These are phyloP conservation scores for Pocota personata DNA, from an alignment of 2,888 invertebrate species.

Conservation along the genomic window DNA sequence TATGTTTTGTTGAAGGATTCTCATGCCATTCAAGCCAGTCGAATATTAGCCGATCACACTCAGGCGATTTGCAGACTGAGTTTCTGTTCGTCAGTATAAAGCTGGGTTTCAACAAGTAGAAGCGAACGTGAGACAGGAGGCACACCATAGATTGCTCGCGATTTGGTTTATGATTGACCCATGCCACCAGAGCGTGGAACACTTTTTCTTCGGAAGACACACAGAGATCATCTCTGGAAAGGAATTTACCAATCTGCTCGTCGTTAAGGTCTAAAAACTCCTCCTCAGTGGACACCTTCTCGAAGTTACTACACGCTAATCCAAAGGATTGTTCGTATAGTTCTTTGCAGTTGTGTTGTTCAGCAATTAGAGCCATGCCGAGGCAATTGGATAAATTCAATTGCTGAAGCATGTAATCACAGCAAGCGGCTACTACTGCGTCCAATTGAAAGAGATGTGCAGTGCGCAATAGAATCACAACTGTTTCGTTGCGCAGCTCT, in stretches of 20 bases:
- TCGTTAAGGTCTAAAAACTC: slow-evolving; percentile 32
- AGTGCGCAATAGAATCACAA: not conserved
- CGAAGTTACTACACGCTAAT: slow-evolving; percentile 15
- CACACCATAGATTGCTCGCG: slow-evolving; percentile 1
- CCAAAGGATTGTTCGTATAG: slow-evolving; percentile 8
- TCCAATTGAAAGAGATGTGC: slow-evolving; percentile 15
- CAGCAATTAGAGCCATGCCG: slow-evolving; percentile 15
- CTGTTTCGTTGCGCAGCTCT: not conserved
- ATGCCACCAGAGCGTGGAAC: slow-evolving; percentile 18
- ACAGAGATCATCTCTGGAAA: slow-evolving; percentile 26
- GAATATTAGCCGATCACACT: slow-evolving; percentile 16
- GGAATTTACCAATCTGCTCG: slow-evolving; percentile 16
- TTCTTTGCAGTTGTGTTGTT: slow-evolving; percentile 8
- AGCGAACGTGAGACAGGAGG: slow-evolving; percentile 25
- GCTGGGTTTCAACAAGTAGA: slow-evolving; percentile 1
- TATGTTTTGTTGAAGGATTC: not conserved
- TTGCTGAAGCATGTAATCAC: slow-evolving; percentile 13
- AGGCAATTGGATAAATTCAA: slow-evolving; percentile 35
- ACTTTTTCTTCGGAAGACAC: slow-evolving; percentile 47
- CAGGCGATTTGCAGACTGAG: slow-evolving; percentile 15
- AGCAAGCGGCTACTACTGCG: not conserved
- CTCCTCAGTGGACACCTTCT: not conserved
- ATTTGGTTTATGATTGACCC: slow-evolving; percentile 7
- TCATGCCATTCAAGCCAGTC: slow-evolving; percentile 41
- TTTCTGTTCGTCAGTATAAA: slow-evolving; percentile 21